Conservation (phyloP, 2,113 vertebrate species). For the Leptosomus discolor region DNA sequence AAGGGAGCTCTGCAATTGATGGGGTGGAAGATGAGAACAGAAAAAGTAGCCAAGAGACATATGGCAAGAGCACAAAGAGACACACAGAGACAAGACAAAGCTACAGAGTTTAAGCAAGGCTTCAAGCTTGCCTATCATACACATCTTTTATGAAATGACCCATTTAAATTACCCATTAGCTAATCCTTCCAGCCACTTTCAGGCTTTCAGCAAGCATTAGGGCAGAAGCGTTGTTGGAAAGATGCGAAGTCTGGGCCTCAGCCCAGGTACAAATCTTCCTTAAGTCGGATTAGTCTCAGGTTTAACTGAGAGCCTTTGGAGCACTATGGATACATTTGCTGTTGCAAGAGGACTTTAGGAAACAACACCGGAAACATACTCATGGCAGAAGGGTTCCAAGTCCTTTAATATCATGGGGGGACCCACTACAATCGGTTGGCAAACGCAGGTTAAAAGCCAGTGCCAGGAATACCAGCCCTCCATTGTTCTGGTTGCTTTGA, state of each 20-base stretch:
- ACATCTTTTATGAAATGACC: slow-evolving; percentile 26
- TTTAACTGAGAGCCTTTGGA: not conserved
- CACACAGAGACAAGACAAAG: slow-evolving; percentile 35
- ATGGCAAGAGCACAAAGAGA: slow-evolving; percentile 40
- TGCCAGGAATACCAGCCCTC: not conserved
- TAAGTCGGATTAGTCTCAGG: not conserved
- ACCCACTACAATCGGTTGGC: not conserved
- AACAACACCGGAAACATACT: not conserved
- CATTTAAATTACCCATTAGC: slow-evolving; percentile 52
- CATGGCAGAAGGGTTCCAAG: not conserved
- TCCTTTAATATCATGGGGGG: not conserved
- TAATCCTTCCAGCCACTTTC: slow-evolving; percentile 38
- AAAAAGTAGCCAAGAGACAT: slow-evolving; percentile 27
- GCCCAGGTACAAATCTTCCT: slow-evolving; percentile 17
- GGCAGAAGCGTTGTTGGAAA: not conserved
- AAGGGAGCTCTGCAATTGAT: slow-evolving; percentile 7
- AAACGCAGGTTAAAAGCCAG: not conserved
- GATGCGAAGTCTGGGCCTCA: not conserved
- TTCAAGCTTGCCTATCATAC: slow-evolving; percentile 29
- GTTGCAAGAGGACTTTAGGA: not conserved
- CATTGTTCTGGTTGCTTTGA: not conserved
- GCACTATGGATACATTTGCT: not conserved
- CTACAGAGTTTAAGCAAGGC: not conserved
- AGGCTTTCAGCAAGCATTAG: slow-evolving; percentile 1
- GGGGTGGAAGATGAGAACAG: slow-evolving; percentile 32